These are phyloP conservation scores for Blastomussa wellsi DNA, from an alignment of 92 coral and sea anemone genomes.

Conservation along the genomic window DNA sequence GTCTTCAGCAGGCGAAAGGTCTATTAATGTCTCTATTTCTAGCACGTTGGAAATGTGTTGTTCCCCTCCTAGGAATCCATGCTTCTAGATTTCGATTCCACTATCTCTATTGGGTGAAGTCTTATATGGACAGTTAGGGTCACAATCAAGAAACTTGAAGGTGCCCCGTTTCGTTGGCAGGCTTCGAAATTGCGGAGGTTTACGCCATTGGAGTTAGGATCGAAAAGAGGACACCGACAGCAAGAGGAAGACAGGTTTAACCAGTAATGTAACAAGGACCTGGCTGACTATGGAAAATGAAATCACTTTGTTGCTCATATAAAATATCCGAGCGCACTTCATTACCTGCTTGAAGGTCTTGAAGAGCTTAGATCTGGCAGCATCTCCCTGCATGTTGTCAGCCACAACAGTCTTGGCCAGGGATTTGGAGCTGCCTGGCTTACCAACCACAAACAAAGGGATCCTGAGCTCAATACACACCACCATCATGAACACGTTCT, in stretches of 20 bases:
- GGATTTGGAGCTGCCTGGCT: constrained; percentile 85
- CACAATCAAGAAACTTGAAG: too few relatives aligned
- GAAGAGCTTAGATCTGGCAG: constrained; percentile 67
- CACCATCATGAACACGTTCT: constrained; percentile 94
- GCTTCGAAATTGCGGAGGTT: too few relatives aligned
- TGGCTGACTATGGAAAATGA: not conserved
- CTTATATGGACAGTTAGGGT: too few relatives aligned
- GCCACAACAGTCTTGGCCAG: constrained; percentile 81
- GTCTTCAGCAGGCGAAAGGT: too few relatives aligned
- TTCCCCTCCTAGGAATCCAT: too few relatives aligned
- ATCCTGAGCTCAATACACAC: constrained; percentile 88
- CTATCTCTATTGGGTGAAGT: too few relatives aligned
- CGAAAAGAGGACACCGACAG: not conserved
- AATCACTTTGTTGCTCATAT: not conserved
- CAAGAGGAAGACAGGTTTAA: not conserved
- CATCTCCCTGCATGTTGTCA: constrained; percentile 82
- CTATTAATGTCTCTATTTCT: too few relatives aligned
- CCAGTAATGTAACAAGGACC: not conserved
- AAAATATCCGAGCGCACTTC: not conserved
- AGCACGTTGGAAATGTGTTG: too few relatives aligned
- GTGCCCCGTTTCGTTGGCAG: too few relatives aligned
- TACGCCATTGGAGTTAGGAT: not conserved
- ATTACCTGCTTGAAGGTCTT: constrained; percentile 73
- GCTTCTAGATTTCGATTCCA: too few relatives aligned
- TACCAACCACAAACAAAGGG: constrained; percentile 88